These are phyloP conservation scores for Phocoena sinus DNA, from an alignment of 2,113 vertebrate species.

Conservation along the genomic window DNA sequence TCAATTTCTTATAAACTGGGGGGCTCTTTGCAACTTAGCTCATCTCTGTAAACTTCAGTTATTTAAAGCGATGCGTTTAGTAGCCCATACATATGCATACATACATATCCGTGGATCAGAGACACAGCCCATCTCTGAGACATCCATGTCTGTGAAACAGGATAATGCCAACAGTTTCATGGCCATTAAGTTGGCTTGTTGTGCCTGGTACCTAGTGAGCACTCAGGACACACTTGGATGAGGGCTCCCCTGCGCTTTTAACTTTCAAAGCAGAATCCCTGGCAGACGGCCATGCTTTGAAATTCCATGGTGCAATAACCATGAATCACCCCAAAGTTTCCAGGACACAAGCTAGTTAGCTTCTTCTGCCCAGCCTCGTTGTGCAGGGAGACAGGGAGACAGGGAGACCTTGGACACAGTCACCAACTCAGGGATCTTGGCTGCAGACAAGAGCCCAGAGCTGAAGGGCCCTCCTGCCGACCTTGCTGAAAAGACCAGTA, in stretches of 20 bases:
- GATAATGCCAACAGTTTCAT: neutral
- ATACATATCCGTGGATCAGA: too few species aligned
- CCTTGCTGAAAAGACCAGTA: neutral
- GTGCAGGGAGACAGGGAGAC: neutral
- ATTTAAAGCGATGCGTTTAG: neutral
- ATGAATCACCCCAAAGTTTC: neutral
- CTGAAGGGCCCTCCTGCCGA: neutral
- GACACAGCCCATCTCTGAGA: neutral
- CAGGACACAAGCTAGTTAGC: neutral
- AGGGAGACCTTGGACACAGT: neutral
- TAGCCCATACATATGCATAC: rapidly evolving
- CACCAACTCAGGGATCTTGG: neutral
- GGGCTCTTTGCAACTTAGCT: neutral
- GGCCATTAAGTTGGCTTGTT: neutral
- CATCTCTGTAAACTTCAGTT: neutral
- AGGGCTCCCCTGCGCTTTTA: neutral
- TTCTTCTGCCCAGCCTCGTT: rapidly evolving
- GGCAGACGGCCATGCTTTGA: neutral
- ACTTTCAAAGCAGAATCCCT: neutral
- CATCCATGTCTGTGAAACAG: rapidly evolving
- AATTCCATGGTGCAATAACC: neutral
- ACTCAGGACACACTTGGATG: neutral
- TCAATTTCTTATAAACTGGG: neutral
- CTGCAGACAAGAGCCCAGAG: neutral
- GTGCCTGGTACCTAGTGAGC: neutral